Percentiles rank a stretch among this genome's conserved stretches.
phyloP scores from a whole-genome alignment of 2,797 vertebrate species.

The Artibeus jamaicensis region DNA sequence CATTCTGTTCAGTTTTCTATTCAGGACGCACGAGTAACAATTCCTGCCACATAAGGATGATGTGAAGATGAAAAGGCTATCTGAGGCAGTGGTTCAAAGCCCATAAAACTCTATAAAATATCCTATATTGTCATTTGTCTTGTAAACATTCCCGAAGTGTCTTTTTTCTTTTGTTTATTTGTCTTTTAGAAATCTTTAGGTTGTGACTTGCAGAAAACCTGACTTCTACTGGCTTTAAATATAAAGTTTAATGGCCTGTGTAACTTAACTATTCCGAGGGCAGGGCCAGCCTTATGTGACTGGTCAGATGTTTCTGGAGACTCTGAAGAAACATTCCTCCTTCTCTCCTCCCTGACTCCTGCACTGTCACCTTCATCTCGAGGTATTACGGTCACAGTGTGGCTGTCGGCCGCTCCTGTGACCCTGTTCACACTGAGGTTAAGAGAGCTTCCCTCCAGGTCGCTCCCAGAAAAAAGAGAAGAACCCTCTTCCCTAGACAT shows the following conservation, averaged over 20 bases:
- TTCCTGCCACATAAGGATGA: neutral
- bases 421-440: neutral
- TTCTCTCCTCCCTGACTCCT: neutral
- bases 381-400: neutral
- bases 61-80: neutral
- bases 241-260: neutral
- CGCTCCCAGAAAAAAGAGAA: neutral
- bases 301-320: neutral
- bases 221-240: slow-evolving; percentile 19
- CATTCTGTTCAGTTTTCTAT: neutral
- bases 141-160: neutral
- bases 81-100: neutral
- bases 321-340: neutral
- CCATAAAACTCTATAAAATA: neutral
- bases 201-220: neutral
- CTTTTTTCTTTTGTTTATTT: neutral
- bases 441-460: neutral
- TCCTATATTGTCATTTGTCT: neutral
- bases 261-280: slow-evolving; percentile 8
- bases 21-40: neutral
- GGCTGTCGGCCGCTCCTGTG: neutral
- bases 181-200: slow-evolving; percentile 24
- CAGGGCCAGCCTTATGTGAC: neutral
- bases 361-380: neutral
- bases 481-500: neutral